A percentile compares a stretch with the other conserved stretches of the same genome.
Evolutionary conservation across 2,888 invertebrate species (phyloP).

Genomic region (Oxyteleia sp.): DNA sequence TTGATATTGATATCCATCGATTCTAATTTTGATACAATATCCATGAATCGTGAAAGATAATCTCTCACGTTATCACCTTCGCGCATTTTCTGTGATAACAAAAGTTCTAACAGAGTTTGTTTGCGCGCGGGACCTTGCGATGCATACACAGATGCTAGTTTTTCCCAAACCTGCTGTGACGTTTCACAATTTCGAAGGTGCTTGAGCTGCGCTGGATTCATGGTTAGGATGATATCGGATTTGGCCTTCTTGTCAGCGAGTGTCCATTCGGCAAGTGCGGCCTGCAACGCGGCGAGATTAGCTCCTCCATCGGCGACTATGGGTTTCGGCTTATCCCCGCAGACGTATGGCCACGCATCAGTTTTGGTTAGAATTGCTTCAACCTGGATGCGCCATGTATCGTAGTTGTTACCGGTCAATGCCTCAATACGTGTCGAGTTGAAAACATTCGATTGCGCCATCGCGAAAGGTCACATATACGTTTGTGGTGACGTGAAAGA

Average conservation of each 20-base stretch:
- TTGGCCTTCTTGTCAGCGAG: slow-evolving; percentile 25
- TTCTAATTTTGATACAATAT: slow-evolving; percentile 47
- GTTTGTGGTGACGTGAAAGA: no score
- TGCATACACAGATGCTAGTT: slow-evolving; percentile 21
- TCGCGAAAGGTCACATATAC: no score
- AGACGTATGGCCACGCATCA: slow-evolving; percentile 64
- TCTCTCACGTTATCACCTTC: slow-evolving; percentile 30
- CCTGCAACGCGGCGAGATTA: not conserved
- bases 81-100: slow-evolving; percentile 14
- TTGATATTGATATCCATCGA: slow-evolving; percentile 44
- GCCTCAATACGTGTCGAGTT: slow-evolving; percentile 4
- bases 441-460: not conserved
- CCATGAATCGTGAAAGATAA: no score
- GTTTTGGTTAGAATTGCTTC: slow-evolving; percentile 71
- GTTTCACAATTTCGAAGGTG: slow-evolving; percentile 28
- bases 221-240: slow-evolving; percentile 35
- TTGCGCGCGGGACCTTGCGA: slow-evolving; percentile 43
- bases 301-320: not conserved
- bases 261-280: not conserved
- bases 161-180: slow-evolving; percentile 29
- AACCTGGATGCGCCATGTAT: slow-evolving; percentile 70
- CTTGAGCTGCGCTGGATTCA: slow-evolving; percentile 33
- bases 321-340: slow-evolving; percentile 35
- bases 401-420: slow-evolving; percentile 53
- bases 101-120: slow-evolving; percentile 17